These are phyloP conservation scores for Morinoia aosen DNA, from an alignment of 2,888 invertebrate species.

Conservation along the genomic window DNA sequence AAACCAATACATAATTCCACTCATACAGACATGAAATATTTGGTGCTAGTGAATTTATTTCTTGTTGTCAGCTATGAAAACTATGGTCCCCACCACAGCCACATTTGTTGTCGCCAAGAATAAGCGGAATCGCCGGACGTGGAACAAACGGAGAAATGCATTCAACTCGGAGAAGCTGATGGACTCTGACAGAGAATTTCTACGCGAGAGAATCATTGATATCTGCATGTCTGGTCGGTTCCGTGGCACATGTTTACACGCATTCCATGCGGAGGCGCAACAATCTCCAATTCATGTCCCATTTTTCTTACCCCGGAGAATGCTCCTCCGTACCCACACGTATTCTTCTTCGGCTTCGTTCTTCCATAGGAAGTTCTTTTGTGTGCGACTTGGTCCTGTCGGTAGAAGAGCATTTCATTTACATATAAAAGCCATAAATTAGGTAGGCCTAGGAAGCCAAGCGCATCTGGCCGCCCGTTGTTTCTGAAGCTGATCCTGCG, in stretches of 20 bases:
- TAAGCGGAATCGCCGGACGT: background rate
- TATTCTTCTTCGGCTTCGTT: background rate
- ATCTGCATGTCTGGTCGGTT: background rate
- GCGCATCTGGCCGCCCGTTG: slow-evolving; percentile 9
- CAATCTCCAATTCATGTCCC: background rate
- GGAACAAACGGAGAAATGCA: background rate
- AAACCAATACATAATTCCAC: background rate
- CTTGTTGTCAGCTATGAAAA: background rate
- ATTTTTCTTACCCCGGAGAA: background rate
- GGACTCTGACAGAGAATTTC: background rate
- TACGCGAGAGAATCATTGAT: background rate
- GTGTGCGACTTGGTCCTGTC: background rate
- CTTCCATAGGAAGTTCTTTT: background rate
- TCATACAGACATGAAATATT: background rate
- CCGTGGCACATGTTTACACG: background rate
- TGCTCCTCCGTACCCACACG: background rate
- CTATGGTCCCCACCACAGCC: background rate
- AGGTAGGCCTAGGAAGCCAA: slow-evolving; percentile 3
- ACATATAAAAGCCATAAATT: slow-evolving; percentile 17
- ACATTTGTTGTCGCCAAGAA: background rate
- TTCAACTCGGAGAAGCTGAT: background rate
- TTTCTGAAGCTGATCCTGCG: slow-evolving; percentile 12
- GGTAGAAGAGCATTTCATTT: slow-evolving; percentile 17
- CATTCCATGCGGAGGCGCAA: background rate
- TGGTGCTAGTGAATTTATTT: background rate